Base-by-base conservation (phyloP, 2,888 invertebrate species). In the Macrosoma leucophasiata region DNA sequence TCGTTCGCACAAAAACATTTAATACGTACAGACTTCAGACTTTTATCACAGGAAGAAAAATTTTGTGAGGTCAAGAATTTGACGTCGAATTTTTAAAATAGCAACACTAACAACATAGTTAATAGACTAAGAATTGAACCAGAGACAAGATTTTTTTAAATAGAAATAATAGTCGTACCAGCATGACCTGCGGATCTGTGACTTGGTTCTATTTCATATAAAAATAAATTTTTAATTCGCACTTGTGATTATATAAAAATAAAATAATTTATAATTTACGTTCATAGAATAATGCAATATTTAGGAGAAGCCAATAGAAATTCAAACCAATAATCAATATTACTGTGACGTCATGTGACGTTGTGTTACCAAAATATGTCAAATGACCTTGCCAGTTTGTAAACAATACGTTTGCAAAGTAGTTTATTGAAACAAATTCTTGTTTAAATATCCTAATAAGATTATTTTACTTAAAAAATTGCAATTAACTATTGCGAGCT, bases 381-480 rank as follows among this genome's bases (percentile, higher is more conserved):
- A 84, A 77, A 84, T 89, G 90, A 89, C 89, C 89, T 90, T 90
- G 90, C 87, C 74, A 90, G 88, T 90, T 90, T 90, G 90, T 90
- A 90, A 90, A 90, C 90, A 90, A 86, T 74, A 87, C 84, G 84
- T 87, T 88, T 75, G 59, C 45, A 58, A 62, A 49, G 55, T 58
- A 57, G 63, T 57, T 50, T 53, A 39, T 58, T 63, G 88, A 87
- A 86, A 84, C 78, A 85, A 81, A 87, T 86, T 85, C 77, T 52
- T 76, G 69, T 40, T 49, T 40, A 17, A 28, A 41, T 36, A 41
- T 78, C 84, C n/a, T n/a, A n/a, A n/a, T n/a, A n/a, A n/a, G n/a
- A n/a, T n/a, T n/a, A n/a, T n/a, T n/a, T n/a, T n/a, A n/a, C n/a
- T n/a, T n/a, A n/a, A n/a, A n/a, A n/a, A n/a, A n/a, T n/a, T n/a